Evolutionary conservation across 1,140 invertebrate genomes (phyloP).

Genomic region (Thaumetopoea pityocampa): DNA sequence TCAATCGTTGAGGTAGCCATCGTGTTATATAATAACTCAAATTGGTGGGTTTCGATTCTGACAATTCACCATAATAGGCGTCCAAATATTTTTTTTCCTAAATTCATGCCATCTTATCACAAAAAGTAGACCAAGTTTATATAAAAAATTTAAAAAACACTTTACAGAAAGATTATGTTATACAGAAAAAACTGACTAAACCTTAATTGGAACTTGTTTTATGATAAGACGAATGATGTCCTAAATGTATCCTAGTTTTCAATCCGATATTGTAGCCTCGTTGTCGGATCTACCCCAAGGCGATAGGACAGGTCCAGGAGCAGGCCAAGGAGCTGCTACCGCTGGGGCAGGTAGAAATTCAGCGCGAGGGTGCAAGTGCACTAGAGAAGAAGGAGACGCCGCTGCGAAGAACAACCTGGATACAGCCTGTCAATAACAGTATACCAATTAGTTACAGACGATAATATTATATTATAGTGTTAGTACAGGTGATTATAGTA

Average conservation of each 20-base stretch:
- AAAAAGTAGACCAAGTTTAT: no score
- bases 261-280: slow-evolving; percentile 59
- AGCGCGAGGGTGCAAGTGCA: slow-evolving; percentile 56
- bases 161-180: no score
- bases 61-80: slow-evolving; percentile 2
- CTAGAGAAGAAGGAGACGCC: slow-evolving; percentile 42
- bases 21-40: slow-evolving; percentile 4
- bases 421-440: no score
- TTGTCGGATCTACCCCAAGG: slow-evolving; percentile 66
- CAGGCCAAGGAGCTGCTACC: slow-evolving; percentile 50
- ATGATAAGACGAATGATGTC: no score
- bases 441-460: no score
- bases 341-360: slow-evolving; percentile 57
- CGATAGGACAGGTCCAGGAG: slow-evolving; percentile 51
- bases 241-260: slow-evolving; percentile 11
- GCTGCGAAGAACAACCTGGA: slow-evolving; percentile 48
- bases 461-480: no score
- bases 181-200: no score
- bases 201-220: no score
- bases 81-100: not conserved
- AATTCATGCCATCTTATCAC: no score
- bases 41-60: slow-evolving; percentile 12
- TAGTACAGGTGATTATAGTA: no score
- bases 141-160: no score
- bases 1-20: slow-evolving; percentile 17